Percentiles rank a stretch among this genome's conserved stretches.
Evolutionary conservation across 2,113 vertebrate genomes (phyloP).

Genomic region (Amblyopsis rosae): DNA sequence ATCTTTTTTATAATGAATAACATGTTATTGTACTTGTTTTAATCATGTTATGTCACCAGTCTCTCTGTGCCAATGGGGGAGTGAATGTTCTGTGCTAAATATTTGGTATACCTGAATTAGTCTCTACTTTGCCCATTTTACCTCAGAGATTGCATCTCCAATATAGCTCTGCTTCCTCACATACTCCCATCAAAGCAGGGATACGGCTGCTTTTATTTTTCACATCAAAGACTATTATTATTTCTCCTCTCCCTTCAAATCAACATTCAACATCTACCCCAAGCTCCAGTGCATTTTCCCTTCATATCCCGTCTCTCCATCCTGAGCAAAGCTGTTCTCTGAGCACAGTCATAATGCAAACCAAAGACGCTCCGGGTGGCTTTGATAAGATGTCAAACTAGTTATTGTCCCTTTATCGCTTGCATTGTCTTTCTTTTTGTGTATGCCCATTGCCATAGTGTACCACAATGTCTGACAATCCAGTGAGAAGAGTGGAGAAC

Average conservation of each 20-base stretch:
- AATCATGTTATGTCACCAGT: neutral
- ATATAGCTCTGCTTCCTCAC: constrained; percentile 71
- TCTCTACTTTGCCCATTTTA: constrained; percentile 30
- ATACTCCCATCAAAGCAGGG: constrained; percentile 67
- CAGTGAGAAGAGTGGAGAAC: constrained; percentile 13
- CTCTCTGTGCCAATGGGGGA: neutral
- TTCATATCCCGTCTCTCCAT: constrained; percentile 36
- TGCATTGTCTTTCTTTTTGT: neutral
- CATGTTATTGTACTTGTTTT: neutral
- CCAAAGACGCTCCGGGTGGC: constrained; percentile 55
- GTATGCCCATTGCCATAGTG: too few species aligned
- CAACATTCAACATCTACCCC: constrained; percentile 73
- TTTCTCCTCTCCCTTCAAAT: constrained; percentile 73
- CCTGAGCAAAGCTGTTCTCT: constrained; percentile 47
- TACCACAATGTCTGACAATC: too few species aligned
- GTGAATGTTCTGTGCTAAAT: constrained; percentile 1
- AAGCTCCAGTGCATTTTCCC: constrained; percentile 55
- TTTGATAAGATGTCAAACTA: constrained; percentile 61
- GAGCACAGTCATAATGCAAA: constrained; percentile 58
- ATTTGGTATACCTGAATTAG: constrained; percentile 21
- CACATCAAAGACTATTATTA: constrained; percentile 73
- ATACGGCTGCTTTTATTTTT: constrained; percentile 68
- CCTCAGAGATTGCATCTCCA: constrained; percentile 66
- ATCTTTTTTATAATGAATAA: too few species aligned
- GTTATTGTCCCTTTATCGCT: constrained; percentile 59